Evolutionary conservation across 2,888 invertebrate genomes (phyloP), one percentile per base, ranked within the genome.

Genomic region (Coenonympha arcania): DNA sequence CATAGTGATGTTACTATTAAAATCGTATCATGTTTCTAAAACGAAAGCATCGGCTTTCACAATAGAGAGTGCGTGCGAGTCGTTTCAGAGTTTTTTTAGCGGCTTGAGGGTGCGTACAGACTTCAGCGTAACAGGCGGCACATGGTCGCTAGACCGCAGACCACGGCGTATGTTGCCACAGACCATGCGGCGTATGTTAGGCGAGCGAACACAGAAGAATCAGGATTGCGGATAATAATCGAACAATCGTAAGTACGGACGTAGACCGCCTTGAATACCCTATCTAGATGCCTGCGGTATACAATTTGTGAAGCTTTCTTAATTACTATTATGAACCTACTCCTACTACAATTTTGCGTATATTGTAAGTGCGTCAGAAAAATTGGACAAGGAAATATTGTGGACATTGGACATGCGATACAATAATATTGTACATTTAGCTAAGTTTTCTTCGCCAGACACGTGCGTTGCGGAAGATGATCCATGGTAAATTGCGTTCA

Each of bases 61-160:
- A 60, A 24, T 59, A 64, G 68, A 68, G 64, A 73, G 77, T 73
- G 72, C 81, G 80, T 76, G 75, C 76, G 73, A 80, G 80, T 76
- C 69, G 73, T 79, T 79, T 78, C 81, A 78, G 79, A 74, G 71
- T 75, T 76, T 74, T n/a, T 73, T 66, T 69, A 68, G 76, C 80
- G 77, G 76, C 72, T 50, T 66, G 48, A 56, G 71, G 64, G 43
- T 33, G 31, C 31, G 30, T 65, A 67, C 66, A n/a, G n/a, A n/a
- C n/a, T n/a, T n/a, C n/a, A 37, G 68, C 58, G 60, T 57, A 50
- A 61, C 62, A 60, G 60, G 65, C 64, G 65, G 66, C 62, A 47
- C 61, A 30, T 41, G 30, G 3, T 30, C n/a, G n/a, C n/a, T n/a
- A n/a, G n/a, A 48, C 55, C 34, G 30, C 19, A 9, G 36, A 36